These are phyloP conservation scores for Craterocephalus amniculus DNA, from an alignment of 2,797 vertebrate species.

Conservation along the genomic window DNA sequence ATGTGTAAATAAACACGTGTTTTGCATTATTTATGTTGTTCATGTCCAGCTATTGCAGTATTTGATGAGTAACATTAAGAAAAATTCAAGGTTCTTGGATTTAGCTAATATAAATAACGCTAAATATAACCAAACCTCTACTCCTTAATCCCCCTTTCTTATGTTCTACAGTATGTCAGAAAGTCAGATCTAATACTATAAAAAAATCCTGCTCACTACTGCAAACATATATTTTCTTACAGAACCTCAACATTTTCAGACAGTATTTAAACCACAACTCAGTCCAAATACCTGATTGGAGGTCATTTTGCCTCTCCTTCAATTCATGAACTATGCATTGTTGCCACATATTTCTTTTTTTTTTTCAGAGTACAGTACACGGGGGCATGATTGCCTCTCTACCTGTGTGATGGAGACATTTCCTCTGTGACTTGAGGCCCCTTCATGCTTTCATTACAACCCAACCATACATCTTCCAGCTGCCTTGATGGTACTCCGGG, in stretches of 20 bases:
- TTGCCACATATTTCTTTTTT: slow-evolving; percentile 67
- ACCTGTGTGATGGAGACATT: slow-evolving; percentile 78
- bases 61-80: too few relatives aligned
- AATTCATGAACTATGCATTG: slow-evolving; percentile 63
- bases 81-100: too few relatives aligned
- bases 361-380: slow-evolving; percentile 55
- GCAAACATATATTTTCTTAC: slow-evolving; percentile 7
- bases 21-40: background rate
- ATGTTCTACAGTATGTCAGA: background rate
- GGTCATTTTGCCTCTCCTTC: slow-evolving; percentile 43
- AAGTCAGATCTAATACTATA: background rate
- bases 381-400: slow-evolving; percentile 73
- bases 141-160: too few relatives aligned
- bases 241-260: slow-evolving; percentile 10
- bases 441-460: slow-evolving; percentile 81
- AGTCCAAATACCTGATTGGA: slow-evolving; percentile 36
- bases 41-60: background rate
- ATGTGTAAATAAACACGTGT: too few relatives aligned
- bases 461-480: slow-evolving; percentile 78
- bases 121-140: background rate
- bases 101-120: background rate
- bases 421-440: slow-evolving; percentile 74
- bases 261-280: slow-evolving; percentile 29
- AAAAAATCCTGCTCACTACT: background rate
- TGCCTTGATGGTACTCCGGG: slow-evolving; percentile 67